Evolutionary conservation across 2,888 invertebrate species (phyloP).

Genomic region (Megamerina dolium): DNA sequence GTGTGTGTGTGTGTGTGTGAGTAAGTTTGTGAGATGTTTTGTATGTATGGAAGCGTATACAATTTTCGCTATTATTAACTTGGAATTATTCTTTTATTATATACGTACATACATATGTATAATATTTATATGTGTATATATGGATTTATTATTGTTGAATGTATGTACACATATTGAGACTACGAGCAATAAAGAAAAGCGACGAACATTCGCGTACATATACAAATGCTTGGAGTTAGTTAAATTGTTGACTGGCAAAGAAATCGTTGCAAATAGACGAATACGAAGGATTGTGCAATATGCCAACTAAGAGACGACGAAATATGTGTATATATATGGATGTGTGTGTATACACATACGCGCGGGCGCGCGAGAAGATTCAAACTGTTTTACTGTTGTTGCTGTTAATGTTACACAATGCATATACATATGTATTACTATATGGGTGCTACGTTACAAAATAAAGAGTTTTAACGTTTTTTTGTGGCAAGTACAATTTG

Average conservation of each 20-base stretch:
- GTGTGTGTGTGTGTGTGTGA: neutral
- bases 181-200: neutral
- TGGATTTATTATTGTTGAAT: too few species aligned
- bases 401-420: neutral
- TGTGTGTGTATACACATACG: slow-evolving; percentile 22
- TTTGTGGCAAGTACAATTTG: too few species aligned
- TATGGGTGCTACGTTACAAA: too few species aligned
- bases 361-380: slow-evolving; percentile 11
- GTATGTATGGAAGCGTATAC: neutral
- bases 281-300: slow-evolving; percentile 35
- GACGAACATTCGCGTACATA: neutral
- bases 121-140: neutral
- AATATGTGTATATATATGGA: neutral
- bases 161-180: too few species aligned
- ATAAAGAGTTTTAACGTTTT: too few species aligned
- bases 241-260: neutral
- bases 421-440: too few species aligned
- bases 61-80: too few species aligned
- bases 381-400: slow-evolving; percentile 9
- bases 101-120: neutral
- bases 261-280: slow-evolving; percentile 1
- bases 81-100: too few species aligned
- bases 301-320: slow-evolving; percentile 10
- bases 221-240: neutral
- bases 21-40: neutral